Evolutionary conservation across 2,113 vertebrate genomes (phyloP).

Genomic region (Mobula birostris): DNA sequence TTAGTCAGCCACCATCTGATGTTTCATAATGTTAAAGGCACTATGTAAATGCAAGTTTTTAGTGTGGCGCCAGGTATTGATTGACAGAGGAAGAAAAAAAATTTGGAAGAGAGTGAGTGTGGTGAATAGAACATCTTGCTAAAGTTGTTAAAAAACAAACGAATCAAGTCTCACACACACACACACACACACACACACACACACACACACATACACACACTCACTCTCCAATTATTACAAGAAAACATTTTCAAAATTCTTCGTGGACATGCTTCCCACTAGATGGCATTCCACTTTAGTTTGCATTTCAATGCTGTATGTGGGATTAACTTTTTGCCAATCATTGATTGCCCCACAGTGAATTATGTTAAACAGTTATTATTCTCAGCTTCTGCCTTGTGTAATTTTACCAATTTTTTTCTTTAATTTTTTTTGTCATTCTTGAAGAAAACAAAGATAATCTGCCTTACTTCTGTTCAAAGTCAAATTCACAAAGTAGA

Average conservation of each 20-base stretch:
- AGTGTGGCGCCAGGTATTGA: no score
- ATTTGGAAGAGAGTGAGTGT: no score
- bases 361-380: slow-evolving; percentile 29
- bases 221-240: neutral
- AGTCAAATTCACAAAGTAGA: neutral
- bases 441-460: slow-evolving; percentile 3
- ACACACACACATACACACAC: neutral
- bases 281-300: slow-evolving; percentile 15
- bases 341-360: neutral
- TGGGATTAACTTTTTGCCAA: neutral
- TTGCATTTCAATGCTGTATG: neutral
- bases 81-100: no score
- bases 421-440: slow-evolving; percentile 1
- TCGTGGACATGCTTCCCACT: slow-evolving; percentile 25
- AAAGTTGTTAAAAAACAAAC: neutral
- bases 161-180: neutral
- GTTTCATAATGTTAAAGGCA: no score
- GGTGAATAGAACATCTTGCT: neutral
- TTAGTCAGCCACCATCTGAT: no score
- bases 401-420: neutral
- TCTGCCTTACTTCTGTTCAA: neutral
- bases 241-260: neutral
- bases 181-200: no score
- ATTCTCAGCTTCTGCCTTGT: slow-evolving; percentile 23
- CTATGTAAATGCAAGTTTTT: no score